Conservation (phyloP, 2,113 vertebrate genomes). For the Regulus satrapa region DNA sequence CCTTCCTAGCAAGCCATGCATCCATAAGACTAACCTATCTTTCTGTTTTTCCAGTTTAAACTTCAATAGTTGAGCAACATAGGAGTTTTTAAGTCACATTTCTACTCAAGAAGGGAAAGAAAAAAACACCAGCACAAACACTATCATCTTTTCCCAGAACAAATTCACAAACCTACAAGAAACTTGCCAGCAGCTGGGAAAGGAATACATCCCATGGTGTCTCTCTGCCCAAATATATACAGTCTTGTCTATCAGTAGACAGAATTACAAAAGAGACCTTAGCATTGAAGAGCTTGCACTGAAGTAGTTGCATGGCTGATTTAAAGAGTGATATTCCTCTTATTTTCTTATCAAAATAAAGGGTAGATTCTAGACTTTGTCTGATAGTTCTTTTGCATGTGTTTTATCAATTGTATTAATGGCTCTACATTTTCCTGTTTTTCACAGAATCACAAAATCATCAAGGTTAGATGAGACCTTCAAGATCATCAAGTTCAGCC, state of each 20-base stretch:
- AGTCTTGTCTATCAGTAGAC: background rate
- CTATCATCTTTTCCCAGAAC: background rate
- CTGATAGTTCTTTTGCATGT: background rate
- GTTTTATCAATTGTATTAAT: background rate
- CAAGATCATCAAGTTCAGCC: fast-evolving
- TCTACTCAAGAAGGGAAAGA: background rate
- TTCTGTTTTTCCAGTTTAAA: background rate
- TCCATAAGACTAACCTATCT: background rate
- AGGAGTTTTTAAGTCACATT: background rate
- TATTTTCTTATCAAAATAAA: background rate
- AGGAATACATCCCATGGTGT: background rate
- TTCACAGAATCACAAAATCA: background rate
- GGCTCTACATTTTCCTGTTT: background rate
- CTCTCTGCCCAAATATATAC: background rate
- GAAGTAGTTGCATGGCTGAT: background rate
- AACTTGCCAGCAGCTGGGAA: background rate
- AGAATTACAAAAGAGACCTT: background rate
- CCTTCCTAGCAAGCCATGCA: background rate
- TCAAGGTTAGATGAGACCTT: background rate
- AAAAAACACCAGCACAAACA: background rate
- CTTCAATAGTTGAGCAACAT: background rate
- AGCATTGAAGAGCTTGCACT: background rate
- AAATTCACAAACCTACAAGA: background rate
- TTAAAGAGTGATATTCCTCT: background rate
- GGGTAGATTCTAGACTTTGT: background rate